Evolutionary conservation across 2,113 vertebrate species (phyloP).

Genomic region (Theristicus caerulescens): DNA sequence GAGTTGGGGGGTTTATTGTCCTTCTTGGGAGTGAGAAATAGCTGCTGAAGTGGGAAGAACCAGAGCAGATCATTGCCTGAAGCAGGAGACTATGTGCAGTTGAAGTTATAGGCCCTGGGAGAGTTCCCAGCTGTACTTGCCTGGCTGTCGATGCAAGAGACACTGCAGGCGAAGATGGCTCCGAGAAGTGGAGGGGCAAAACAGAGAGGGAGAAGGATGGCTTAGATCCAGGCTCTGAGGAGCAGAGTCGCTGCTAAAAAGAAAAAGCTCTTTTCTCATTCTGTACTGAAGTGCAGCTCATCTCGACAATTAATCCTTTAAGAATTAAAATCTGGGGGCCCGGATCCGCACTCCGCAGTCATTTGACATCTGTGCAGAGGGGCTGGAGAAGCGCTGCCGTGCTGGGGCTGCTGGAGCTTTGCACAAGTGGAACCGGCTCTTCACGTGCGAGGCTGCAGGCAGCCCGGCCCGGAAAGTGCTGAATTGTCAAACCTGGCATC

Average conservation of each 20-base stretch:
- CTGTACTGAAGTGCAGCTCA: slow-evolving; percentile 21
- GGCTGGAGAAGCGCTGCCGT: not conserved
- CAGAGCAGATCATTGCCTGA: slow-evolving; percentile 64
- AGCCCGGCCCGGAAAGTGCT: not conserved
- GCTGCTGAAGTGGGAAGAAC: slow-evolving; percentile 51
- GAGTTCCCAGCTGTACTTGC: slow-evolving; percentile 64
- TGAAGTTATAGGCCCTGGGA: slow-evolving; percentile 52
- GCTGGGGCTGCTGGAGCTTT: not conserved
- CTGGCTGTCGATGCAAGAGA: slow-evolving; percentile 49
- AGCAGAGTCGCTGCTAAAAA: not conserved
- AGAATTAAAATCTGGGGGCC: slow-evolving; percentile 22
- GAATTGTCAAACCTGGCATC: not conserved
- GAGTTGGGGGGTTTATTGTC: slow-evolving; percentile 36
- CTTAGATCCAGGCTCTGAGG: slow-evolving; percentile 59
- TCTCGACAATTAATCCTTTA: slow-evolving; percentile 32
- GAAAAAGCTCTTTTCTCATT: not conserved
- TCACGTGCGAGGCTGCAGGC: not conserved
- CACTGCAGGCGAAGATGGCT: slow-evolving; percentile 49
- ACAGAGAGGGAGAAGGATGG: slow-evolving; percentile 17
- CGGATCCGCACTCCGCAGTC: not conserved
- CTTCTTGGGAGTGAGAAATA: slow-evolving; percentile 40
- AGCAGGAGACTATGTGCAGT: slow-evolving; percentile 53
- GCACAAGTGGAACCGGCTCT: not conserved
- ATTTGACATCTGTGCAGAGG: not conserved
- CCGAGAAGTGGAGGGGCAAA: not conserved